phyloP scores from a whole-genome alignment of 2,797 vertebrate species.

The Chaenodraco wilsoni region DNA sequence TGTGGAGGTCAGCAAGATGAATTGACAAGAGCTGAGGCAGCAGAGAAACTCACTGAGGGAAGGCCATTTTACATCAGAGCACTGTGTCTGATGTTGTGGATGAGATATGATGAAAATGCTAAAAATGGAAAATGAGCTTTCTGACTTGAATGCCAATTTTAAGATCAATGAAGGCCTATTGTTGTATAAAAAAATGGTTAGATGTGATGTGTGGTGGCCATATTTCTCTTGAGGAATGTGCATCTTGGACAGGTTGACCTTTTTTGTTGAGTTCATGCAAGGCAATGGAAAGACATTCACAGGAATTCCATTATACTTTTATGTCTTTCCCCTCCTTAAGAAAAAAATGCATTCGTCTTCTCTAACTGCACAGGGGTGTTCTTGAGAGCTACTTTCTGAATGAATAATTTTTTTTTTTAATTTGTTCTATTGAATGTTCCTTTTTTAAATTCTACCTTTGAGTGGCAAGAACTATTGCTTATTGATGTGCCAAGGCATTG shows the following conservation, averaged over 20 bases:
- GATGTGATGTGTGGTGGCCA: slow-evolving; percentile 10
- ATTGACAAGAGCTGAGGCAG: slow-evolving; percentile 40
- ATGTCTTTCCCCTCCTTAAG: slow-evolving; percentile 22
- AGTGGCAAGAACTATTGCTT: slow-evolving; percentile 19
- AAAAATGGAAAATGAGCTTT: slow-evolving; percentile 19
- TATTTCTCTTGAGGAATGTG: slow-evolving; percentile 38
- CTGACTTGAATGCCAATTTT: slow-evolving; percentile 20
- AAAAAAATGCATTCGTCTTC: slow-evolving; percentile 27
- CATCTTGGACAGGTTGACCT: slow-evolving; percentile 58
- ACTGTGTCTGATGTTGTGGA: slow-evolving; percentile 12
- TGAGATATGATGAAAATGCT: slow-evolving; percentile 13
- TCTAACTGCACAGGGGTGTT: slow-evolving; percentile 10
- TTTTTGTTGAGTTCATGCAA: slow-evolving; percentile 41
- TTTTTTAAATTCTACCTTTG: slow-evolving; percentile 19
- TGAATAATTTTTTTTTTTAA: slow-evolving; percentile 5
- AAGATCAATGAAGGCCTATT: slow-evolving; percentile 29
- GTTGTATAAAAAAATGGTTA: slow-evolving; percentile 17
- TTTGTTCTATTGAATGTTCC: slow-evolving; percentile 33
- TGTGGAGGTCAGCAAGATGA: slow-evolving; percentile 46
- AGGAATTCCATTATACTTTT: slow-evolving; percentile 37
- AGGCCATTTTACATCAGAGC: slow-evolving; percentile 22
- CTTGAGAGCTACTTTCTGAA: slow-evolving; percentile 13
- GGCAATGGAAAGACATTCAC: slow-evolving; percentile 26
- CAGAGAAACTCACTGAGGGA: slow-evolving; percentile 26
- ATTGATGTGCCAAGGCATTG: slow-evolving; percentile 42